Conservation (phyloP, 2,797 vertebrate genomes). For the Phalanger gymnotis region DNA sequence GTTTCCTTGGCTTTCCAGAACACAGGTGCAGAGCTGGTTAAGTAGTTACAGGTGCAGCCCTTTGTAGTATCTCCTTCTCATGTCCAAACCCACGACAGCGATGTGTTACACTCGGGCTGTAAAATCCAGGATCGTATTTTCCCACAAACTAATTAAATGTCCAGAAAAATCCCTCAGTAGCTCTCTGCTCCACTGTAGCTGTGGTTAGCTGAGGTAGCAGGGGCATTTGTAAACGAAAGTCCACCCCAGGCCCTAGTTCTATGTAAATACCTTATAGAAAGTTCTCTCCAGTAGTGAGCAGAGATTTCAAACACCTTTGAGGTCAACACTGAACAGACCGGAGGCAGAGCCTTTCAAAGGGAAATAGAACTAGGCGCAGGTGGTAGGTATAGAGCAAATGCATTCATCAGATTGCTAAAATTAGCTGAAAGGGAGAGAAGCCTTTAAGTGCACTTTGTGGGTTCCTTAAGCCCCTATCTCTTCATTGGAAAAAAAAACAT, state of each 20-base stretch:
- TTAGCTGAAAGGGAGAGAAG: background rate
- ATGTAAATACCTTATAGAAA: background rate
- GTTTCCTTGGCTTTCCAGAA: conserved; percentile 20
- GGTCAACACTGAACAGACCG: background rate
- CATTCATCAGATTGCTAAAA: background rate
- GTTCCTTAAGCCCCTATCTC: background rate
- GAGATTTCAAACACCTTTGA: background rate
- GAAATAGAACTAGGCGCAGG: background rate
- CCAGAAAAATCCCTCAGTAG: background rate
- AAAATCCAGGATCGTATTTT: conserved; percentile 2
- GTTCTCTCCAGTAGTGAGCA: background rate
- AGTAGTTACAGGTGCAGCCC: conserved; percentile 30
- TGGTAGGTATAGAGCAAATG: background rate
- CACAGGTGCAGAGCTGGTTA: conserved; percentile 15
- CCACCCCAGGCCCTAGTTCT: background rate
- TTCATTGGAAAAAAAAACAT: background rate
- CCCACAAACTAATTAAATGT: background rate
- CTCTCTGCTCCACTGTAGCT: background rate
- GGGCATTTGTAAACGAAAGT: background rate
- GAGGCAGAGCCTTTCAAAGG: background rate
- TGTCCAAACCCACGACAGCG: background rate
- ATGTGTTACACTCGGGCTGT: background rate
- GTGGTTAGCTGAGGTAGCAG: background rate
- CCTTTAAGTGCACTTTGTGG: background rate
- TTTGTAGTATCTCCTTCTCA: background rate